Conservation (phyloP, 2,888 invertebrate species). For the Isotomurus palustris region DNA sequence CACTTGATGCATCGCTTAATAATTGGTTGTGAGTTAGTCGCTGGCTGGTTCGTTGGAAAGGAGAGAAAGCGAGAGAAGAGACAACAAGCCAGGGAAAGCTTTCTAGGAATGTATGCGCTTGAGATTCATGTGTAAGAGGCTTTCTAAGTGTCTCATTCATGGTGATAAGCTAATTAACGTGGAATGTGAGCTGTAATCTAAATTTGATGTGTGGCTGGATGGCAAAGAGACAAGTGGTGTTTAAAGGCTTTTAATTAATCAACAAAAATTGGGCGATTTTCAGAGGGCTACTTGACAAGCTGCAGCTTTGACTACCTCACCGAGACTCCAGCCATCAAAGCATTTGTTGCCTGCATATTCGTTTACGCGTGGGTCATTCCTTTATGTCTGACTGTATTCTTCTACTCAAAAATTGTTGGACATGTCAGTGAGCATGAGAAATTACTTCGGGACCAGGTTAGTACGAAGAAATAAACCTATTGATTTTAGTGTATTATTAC, state of each 20-base stretch:
- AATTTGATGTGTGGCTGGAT: too few species aligned
- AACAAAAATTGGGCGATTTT: constrained; percentile 45
- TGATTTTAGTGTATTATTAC: too few species aligned
- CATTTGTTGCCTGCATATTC: constrained; percentile 73
- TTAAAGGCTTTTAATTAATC: not conserved
- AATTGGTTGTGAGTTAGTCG: too few species aligned
- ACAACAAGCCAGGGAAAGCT: not conserved
- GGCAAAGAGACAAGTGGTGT: too few species aligned
- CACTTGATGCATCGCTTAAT: too few species aligned
- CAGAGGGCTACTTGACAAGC: constrained; percentile 85
- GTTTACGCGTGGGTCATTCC: constrained; percentile 72
- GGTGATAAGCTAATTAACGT: too few species aligned
- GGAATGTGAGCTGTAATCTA: too few species aligned
- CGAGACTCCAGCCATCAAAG: constrained; percentile 69
- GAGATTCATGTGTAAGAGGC: too few species aligned
- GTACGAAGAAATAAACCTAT: too few species aligned
- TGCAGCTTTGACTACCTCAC: constrained; percentile 78
- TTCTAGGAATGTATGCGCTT: too few species aligned
- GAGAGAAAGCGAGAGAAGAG: not conserved
- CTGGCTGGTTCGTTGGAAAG: too few species aligned
- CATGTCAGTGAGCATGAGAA: constrained; percentile 84
- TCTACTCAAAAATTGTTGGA: constrained; percentile 79
- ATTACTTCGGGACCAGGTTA: constrained; percentile 65
- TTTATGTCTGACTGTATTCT: constrained; percentile 70
- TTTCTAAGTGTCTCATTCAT: too few species aligned